Percentiles rank a stretch among this genome's conserved stretches.
phyloP scores from a whole-genome alignment of 2,797 vertebrate genomes.

The Lerista edwardsae region DNA sequence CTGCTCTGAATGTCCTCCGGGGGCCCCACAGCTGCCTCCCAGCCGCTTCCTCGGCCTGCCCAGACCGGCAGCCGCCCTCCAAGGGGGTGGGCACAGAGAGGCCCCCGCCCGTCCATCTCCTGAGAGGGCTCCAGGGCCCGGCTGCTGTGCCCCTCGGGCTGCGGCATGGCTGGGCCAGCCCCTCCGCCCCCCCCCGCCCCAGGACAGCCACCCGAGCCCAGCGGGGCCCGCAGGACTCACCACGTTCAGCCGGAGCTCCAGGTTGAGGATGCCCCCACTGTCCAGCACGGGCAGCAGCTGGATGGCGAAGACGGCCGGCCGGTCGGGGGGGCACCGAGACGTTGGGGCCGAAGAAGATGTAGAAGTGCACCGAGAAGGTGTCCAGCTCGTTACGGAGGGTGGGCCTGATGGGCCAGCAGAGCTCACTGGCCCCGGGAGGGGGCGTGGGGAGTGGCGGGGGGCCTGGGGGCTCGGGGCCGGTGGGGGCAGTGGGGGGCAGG shows the following conservation, averaged over 20 bases:
- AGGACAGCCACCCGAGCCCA: neutral
- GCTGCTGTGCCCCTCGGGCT: too few relatives aligned
- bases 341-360: constrained; percentile 97
- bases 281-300: constrained; percentile 94
- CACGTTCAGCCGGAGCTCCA: constrained; percentile 94
- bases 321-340: constrained; percentile 90
- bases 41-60: too few relatives aligned
- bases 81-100: too few relatives aligned
- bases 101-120: too few relatives aligned
- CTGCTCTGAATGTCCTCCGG: too few relatives aligned
- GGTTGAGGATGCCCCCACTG: constrained; percentile 94
- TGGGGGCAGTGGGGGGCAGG: constrained; percentile 68
- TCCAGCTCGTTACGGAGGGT: constrained; percentile 97
- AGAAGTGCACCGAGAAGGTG: constrained; percentile 98
- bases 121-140: too few relatives aligned
- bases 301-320: constrained; percentile 91
- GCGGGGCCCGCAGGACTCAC: constrained; percentile 75
- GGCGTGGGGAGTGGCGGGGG: constrained; percentile 44
- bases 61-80: too few relatives aligned
- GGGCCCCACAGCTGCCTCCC: too few relatives aligned
- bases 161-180: neutral
- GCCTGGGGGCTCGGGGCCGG: constrained; percentile 46
- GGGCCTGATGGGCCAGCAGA: constrained; percentile 94
- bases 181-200: rapidly evolving
- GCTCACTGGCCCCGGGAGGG: neutral